phyloP scores from a whole-genome alignment of 2,888 invertebrate species.

The Sarcophaga subvicina region DNA sequence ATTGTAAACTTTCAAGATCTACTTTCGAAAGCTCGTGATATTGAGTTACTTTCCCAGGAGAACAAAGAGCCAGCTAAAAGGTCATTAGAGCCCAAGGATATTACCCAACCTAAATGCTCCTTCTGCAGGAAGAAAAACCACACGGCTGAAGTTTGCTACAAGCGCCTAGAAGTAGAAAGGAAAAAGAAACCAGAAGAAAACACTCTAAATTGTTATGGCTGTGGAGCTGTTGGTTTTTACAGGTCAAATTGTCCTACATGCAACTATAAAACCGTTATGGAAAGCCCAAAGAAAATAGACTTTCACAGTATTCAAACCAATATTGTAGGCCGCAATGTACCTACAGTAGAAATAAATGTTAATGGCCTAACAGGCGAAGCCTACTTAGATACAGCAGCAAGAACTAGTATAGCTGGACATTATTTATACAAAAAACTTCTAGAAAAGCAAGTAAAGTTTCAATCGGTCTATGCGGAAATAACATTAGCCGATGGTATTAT shows the following conservation, averaged over 20 bases:
- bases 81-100: neutral
- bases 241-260: conserved; percentile 48
- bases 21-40: conserved; percentile 11
- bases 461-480: conserved; percentile 57
- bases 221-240: conserved; percentile 38
- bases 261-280: conserved; percentile 24
- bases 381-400: conserved; percentile 64
- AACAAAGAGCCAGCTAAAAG: neutral
- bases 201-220: conserved; percentile 43
- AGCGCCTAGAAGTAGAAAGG: conserved; percentile 21
- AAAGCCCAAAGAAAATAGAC: conserved; percentile 27
- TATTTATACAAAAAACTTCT: conserved; percentile 48
- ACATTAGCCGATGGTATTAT: conserved; percentile 57
- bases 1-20: conserved; percentile 24
- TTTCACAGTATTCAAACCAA: conserved; percentile 41
- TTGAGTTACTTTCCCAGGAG: conserved; percentile 17
- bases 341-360: conserved; percentile 57
- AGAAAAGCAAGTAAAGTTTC: conserved; percentile 45
- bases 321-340: conserved; percentile 58
- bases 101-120: conserved; percentile 3
- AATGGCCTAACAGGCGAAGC: conserved; percentile 56
- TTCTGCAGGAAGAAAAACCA: conserved; percentile 46
- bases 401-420: conserved; percentile 63
- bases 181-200: conserved; percentile 30
- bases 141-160: conserved; percentile 43